Base-by-base conservation (phyloP, 1,140 invertebrate genomes). In the Hermatobates lingyangjiaoensis region DNA sequence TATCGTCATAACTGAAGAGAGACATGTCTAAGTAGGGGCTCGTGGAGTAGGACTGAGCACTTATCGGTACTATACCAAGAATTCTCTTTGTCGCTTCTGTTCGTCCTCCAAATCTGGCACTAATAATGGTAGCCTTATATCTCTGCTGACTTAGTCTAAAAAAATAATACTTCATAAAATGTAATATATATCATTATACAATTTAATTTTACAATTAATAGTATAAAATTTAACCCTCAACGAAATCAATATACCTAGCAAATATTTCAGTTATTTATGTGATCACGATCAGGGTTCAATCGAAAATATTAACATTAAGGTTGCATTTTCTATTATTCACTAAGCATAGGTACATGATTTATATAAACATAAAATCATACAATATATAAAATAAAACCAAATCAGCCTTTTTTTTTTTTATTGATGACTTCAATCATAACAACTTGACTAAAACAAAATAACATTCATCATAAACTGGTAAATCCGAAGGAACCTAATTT, bases 1-100 rank as follows among this genome's bases (percentile, higher is more conserved):
- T 92, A 63, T 96, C 90, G 64, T 96, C 91, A 64, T 96, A 97
- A 62, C 81, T 91, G 64, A 96, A 98, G 3, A 96, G 70, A 1
- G 85, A 81, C 48, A 91, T 71, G 66, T 96, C 91, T 15, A 98
- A 71, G 66, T 96, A 97, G 1, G 92, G 93, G 38, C 88, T 91
- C 56, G 80, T 80, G 53, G 83, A 90, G 60, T 87, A 95, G 1
- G 87, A 92, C 66, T 98, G 92, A 4, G 90, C 86, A 68, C 87
- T 92, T 46, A 97, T 91, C 0, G 93, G 93, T 50, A 98, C 71
- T 66, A 92, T 88, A 26, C 87, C 85, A 55, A 96, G 71, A 42
- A 96, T 75, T 54, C 90, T 71, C 66, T 90, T 88, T 0, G 87
- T 87, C 2, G 89, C 89, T 69, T 94, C 90, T 0, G 77, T 81